Evolutionary conservation across 92 coral and sea anemone species (phyloP).

Genomic region (Bergia puertoricense): DNA sequence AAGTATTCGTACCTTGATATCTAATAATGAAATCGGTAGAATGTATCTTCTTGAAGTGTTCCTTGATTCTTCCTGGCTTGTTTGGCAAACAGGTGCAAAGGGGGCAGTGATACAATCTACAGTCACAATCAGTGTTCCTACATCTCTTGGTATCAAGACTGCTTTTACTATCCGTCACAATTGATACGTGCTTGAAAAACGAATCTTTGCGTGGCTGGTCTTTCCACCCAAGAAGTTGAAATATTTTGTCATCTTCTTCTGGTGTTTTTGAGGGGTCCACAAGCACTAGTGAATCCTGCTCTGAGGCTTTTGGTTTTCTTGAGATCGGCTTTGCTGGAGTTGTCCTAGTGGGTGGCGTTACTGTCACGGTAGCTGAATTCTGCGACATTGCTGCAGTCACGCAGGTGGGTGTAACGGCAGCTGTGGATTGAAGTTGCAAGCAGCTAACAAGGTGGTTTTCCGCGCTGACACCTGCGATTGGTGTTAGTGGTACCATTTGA

Average conservation of each 20-base stretch:
- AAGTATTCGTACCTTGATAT: constrained; percentile 69
- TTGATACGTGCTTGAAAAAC: constrained; percentile 69
- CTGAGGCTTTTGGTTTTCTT: constrained; percentile 50
- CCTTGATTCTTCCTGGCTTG: constrained; percentile 87
- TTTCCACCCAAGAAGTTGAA: constrained; percentile 66
- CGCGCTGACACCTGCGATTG: constrained; percentile 38
- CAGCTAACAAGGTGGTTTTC: constrained; percentile 23
- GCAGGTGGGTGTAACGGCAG: constrained; percentile 23
- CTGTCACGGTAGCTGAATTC: constrained; percentile 31
- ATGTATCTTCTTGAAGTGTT: constrained; percentile 88
- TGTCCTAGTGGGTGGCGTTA: neutral
- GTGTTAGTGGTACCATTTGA: constrained; percentile 45
- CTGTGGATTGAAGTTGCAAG: constrained; percentile 25
- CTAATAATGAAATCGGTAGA: constrained; percentile 76
- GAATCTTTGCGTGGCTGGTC: constrained; percentile 51
- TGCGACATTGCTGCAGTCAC: constrained; percentile 31
- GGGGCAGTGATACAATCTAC: constrained; percentile 87
- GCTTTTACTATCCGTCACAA: constrained; percentile 56
- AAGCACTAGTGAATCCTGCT: constrained; percentile 61
- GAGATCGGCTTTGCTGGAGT: constrained; percentile 24
- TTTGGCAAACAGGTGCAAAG: constrained; percentile 86
- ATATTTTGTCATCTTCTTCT: constrained; percentile 75
- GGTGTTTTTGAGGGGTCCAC: constrained; percentile 49
- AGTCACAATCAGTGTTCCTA: constrained; percentile 83
- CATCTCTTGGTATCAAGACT: constrained; percentile 64